These are phyloP conservation scores for Hesperophylax magnus DNA, from an alignment of 1,140 invertebrate genomes.

Conservation along the genomic window DNA sequence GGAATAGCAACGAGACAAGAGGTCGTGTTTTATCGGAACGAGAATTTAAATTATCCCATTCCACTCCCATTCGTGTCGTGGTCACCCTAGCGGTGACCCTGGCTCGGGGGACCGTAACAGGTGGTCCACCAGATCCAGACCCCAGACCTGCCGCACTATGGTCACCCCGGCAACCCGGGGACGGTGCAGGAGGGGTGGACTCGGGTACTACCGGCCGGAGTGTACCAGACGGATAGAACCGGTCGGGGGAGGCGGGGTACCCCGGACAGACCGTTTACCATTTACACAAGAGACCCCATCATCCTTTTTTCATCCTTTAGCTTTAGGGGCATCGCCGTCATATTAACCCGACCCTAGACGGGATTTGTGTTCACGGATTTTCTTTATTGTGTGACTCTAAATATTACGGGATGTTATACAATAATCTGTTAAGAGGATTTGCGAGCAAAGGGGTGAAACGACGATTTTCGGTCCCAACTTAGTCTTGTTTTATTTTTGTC, in stretches of 20 bases:
- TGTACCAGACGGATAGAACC: not conserved
- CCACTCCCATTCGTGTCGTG: not conserved
- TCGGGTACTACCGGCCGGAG: too few relatives aligned
- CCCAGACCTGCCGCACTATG: slow-evolving; percentile 15
- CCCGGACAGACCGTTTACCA: not conserved
- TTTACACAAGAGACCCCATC: not conserved
- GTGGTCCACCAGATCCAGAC: not conserved
- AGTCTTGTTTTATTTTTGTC: too few relatives aligned
- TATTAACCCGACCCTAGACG: slow-evolving; percentile 11
- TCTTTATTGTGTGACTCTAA: slow-evolving; percentile 11
- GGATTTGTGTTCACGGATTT: slow-evolving; percentile 9
- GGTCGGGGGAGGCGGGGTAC: not conserved
- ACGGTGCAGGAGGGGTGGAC: not conserved
- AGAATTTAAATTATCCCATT: too few relatives aligned
- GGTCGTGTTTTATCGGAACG: too few relatives aligned
- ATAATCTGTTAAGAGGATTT: too few relatives aligned
- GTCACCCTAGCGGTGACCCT: slow-evolving; percentile 26
- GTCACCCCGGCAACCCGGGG: not conserved
- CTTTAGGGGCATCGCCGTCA: slow-evolving; percentile 9
- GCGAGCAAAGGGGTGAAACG: too few relatives aligned
- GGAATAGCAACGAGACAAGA: too few relatives aligned
- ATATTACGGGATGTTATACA: too few relatives aligned
- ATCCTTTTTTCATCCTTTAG: slow-evolving; percentile 21
- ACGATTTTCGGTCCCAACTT: too few relatives aligned
- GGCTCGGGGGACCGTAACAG: slow-evolving; percentile 15